These are phyloP conservation scores for Aleiodes alternator DNA, from an alignment of 2,888 invertebrate genomes.

Conservation along the genomic window DNA sequence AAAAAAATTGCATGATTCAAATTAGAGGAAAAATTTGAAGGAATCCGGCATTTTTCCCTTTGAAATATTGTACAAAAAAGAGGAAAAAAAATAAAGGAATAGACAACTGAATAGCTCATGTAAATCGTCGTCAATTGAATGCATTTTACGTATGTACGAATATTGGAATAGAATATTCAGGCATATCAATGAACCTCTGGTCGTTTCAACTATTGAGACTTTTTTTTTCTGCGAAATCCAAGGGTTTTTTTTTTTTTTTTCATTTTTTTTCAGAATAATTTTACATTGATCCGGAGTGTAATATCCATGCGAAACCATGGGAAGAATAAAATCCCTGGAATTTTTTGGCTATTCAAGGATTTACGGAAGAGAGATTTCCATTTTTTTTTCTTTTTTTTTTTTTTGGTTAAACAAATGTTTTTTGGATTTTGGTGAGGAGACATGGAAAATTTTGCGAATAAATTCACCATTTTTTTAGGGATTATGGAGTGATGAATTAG, in stretches of 20 bases:
- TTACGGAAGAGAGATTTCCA: no score
- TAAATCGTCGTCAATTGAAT: constrained; percentile 22
- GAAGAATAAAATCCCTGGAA: neutral
- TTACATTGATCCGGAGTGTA: constrained; percentile 17
- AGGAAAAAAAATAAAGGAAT: neutral
- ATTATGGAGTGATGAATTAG: no score
- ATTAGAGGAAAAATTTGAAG: neutral
- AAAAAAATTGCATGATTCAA: no score
- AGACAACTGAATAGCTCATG: constrained; percentile 9
- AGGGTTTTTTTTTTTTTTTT: neutral
- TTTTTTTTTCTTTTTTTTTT: no score
- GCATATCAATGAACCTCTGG: constrained; percentile 25
- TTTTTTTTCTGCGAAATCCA: neutral
- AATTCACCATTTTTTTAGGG: no score
- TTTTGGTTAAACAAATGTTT: no score
- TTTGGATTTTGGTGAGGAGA: no score
- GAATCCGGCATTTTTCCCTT: neutral
- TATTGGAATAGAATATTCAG: constrained; percentile 26
- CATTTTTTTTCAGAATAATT: constrained; percentile 10
- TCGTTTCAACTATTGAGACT: constrained; percentile 9
- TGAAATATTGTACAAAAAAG: neutral
- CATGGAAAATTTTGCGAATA: no score
- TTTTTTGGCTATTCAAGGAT: neutral
- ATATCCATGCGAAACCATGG: constrained; percentile 14
- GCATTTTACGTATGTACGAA: constrained; percentile 23